Evolutionary conservation across 1,140 invertebrate genomes (phyloP), one percentile per base, ranked within the genome.

Genomic region (Bombyx mandarina): DNA sequence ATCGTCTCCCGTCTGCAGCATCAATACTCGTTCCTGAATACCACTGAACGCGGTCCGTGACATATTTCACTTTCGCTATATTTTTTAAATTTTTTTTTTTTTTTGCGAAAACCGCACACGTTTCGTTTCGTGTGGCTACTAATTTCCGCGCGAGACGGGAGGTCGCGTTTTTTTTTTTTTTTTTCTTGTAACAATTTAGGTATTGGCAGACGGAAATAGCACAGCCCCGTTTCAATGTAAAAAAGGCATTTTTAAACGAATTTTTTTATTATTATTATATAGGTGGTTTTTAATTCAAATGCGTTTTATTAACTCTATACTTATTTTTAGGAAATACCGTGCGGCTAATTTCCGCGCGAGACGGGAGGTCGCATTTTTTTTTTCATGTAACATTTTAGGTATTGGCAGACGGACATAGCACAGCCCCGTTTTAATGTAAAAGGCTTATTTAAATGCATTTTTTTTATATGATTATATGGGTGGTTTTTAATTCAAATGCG

Each of bases 41-140:
- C 78, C 82, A 72, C 80, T 78, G 77, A 86, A 86, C 80, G 77
- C 65, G 64, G 69, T 79, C 75, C 82, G 82, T 83, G 82, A 82
- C 79, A 86, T 73, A 79, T 82, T 76, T 71, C 77, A 86, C 80
- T 86, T 80, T 84, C 76, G 61, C 79, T 75, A 70, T 70, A 18
- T 18, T 18, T 18, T 18, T 18, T 18, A 0, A 18, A 18, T 1
- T 18, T 18, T 82, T 79, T 79, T 79, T 71, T 55, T 59, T 35
- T 35, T 35, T 35, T 35, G 26, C 26, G 26, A 35, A 61, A 60
- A 66, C 67, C 69, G 58, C 70, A 71, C 67, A 74, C 73, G 63
- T 60, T 71, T 69, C 46, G 70, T 79, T 79, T 75, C 71, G 73
- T 81, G 69, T 54, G 62, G 71, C 71, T 83, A 83, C 71, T 83